Percentiles rank a stretch among this genome's conserved stretches.
phyloP scores from a whole-genome alignment of 2,113 vertebrate species.

The Limanda limanda region DNA sequence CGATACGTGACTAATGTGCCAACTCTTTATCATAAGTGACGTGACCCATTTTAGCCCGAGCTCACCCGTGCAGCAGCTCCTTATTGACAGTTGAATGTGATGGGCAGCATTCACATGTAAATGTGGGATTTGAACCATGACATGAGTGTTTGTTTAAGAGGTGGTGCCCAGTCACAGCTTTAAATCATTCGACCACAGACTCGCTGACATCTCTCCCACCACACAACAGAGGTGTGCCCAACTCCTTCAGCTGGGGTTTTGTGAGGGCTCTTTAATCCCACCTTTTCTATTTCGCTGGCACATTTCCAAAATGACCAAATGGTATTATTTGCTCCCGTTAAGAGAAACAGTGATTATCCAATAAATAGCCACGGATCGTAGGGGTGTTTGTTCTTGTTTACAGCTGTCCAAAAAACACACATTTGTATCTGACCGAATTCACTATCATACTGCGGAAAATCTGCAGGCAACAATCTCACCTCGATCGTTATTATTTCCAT shows the following conservation, averaged over 20 bases:
- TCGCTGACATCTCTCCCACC: slow-evolving; percentile 11
- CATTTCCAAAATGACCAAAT: not conserved
- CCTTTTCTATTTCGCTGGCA: not conserved
- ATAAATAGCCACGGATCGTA: not conserved
- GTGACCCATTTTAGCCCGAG: slow-evolving; percentile 31
- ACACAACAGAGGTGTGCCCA: not conserved
- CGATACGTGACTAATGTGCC: not conserved
- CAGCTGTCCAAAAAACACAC: slow-evolving; percentile 3
- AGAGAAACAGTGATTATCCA: not conserved
- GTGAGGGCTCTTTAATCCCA: not conserved
- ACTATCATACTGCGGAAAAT: not conserved
- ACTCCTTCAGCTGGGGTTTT: not conserved
- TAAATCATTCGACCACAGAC: slow-evolving; percentile 41
- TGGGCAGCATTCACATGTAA: slow-evolving; percentile 64
- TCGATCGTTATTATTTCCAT: not conserved
- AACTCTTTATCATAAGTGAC: slow-evolving; percentile 39
- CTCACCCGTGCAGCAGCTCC: slow-evolving; percentile 35
- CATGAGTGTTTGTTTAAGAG: slow-evolving; percentile 69
- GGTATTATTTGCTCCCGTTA: not conserved
- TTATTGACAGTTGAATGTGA: slow-evolving; percentile 46
- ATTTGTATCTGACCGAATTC: not conserved
- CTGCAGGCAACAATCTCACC: not conserved
- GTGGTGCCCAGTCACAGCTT: slow-evolving; percentile 51
- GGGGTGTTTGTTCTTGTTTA: slow-evolving; percentile 4
- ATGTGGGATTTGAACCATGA: slow-evolving; percentile 62